phyloP scores from a whole-genome alignment of 1,140 invertebrate species.

The Nixonia krombeini region DNA sequence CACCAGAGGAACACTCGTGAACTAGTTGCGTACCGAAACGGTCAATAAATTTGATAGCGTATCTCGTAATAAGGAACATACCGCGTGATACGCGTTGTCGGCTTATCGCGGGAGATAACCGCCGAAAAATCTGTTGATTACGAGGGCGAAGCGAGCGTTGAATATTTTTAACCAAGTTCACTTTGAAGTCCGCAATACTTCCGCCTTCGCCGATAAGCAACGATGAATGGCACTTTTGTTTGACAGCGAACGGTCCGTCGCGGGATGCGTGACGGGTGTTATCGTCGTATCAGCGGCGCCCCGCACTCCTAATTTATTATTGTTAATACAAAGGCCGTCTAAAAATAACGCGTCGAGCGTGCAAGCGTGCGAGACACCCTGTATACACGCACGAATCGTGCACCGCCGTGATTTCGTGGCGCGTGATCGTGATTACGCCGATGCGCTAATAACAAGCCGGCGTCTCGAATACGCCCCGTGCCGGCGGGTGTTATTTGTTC shows the following conservation, averaged over 20 bases:
- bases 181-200: not conserved
- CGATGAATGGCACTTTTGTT: constrained; percentile 2
- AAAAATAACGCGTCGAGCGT: constrained; percentile 1
- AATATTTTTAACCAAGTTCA: not conserved
- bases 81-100: too few species aligned
- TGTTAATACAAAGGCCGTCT: not conserved
- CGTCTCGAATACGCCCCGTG: constrained; percentile 18
- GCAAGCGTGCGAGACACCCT: constrained; percentile 7
- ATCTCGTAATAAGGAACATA: too few species aligned
- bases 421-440: constrained; percentile 53
- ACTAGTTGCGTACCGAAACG: not conserved
- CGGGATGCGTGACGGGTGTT: too few species aligned
- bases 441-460: constrained; percentile 60
- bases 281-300: too few species aligned
- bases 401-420: constrained; percentile 26
- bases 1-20: too few species aligned
- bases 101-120: not conserved
- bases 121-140: not conserved
- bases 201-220: not conserved
- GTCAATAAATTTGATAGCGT: not conserved
- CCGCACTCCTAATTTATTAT: too few species aligned
- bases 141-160: not conserved
- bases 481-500: constrained; percentile 35
- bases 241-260: not conserved
- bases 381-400: constrained; percentile 9